Evolutionary conservation across 2,113 vertebrate genomes (phyloP).

Genomic region (Myocastor coypus): DNA sequence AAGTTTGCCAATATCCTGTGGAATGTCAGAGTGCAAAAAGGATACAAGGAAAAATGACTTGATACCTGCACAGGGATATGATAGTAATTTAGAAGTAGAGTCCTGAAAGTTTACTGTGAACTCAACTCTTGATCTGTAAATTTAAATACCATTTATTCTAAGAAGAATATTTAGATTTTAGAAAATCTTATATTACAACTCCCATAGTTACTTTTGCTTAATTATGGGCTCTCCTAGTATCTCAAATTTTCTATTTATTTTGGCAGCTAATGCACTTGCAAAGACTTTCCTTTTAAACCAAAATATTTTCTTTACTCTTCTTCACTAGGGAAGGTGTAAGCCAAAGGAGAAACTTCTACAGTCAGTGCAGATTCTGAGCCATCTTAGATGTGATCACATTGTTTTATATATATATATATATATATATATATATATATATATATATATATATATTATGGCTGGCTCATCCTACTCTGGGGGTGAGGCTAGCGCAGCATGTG

Average conservation of each 20-base stretch:
- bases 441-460: no score
- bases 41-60: background rate
- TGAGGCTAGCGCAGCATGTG: no score
- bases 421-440: no score
- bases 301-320: slow-evolving; percentile 72
- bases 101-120: background rate
- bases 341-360: slow-evolving; percentile 58
- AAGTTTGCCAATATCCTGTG: background rate
- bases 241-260: slow-evolving; percentile 68
- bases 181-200: slow-evolving; percentile 67
- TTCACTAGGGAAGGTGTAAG: slow-evolving; percentile 65
- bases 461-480: no score
- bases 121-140: slow-evolving; percentile 10
- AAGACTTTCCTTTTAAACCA: slow-evolving; percentile 62
- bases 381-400: background rate
- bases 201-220: slow-evolving; percentile 53
- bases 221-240: slow-evolving; percentile 24
- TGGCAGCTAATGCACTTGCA: slow-evolving; percentile 46
- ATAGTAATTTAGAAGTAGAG: slow-evolving; percentile 11
- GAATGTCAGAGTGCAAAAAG: background rate
- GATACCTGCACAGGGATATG: background rate
- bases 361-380: background rate
- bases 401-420: no score
- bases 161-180: slow-evolving; percentile 69
- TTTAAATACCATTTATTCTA: slow-evolving; percentile 58